phyloP scores from a whole-genome alignment of 2,797 vertebrate genomes.

The Catostomus latipinnis region DNA sequence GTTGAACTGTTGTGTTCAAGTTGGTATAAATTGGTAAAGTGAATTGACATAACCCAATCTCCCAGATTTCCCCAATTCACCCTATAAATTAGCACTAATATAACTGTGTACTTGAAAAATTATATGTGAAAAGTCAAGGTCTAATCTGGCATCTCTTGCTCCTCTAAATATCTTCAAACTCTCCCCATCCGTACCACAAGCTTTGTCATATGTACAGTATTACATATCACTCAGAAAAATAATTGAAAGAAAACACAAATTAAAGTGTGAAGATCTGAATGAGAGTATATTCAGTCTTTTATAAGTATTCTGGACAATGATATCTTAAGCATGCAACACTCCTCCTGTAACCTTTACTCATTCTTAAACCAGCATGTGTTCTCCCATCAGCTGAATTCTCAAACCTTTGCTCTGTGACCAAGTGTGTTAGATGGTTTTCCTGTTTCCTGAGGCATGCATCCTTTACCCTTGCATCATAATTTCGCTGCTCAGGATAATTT shows the following conservation, averaged over 20 bases:
- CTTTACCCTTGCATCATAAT: slow-evolving; percentile 33
- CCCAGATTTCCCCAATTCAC: too few relatives aligned
- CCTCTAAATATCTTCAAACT: too few relatives aligned
- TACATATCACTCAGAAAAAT: neutral
- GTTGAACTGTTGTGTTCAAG: slow-evolving; percentile 56
- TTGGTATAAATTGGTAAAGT: slow-evolving; percentile 57
- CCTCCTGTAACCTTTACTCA: slow-evolving; percentile 18
- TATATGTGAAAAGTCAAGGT: neutral
- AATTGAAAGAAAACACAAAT: neutral
- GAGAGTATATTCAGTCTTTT: neutral
- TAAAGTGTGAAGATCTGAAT: neutral
- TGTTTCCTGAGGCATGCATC: slow-evolving; percentile 13
- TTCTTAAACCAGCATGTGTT: slow-evolving; percentile 34
- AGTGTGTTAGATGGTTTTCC: slow-evolving; percentile 3
- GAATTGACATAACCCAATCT: too few relatives aligned
- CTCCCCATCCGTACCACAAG: neutral
- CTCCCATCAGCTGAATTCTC: neutral
- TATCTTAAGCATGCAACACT: neutral
- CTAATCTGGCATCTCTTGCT: neutral
- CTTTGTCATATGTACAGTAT: neutral
- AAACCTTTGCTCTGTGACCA: slow-evolving; percentile 14
- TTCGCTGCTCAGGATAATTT: neutral
- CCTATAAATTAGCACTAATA: too few relatives aligned
- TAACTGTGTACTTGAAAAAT: neutral
- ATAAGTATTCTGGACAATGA: neutral